A percentile compares a stretch with the other conserved stretches of the same genome.
Evolutionary conservation across 1,140 invertebrate species (phyloP).

Genomic region (Dufourea novaeangliae): DNA sequence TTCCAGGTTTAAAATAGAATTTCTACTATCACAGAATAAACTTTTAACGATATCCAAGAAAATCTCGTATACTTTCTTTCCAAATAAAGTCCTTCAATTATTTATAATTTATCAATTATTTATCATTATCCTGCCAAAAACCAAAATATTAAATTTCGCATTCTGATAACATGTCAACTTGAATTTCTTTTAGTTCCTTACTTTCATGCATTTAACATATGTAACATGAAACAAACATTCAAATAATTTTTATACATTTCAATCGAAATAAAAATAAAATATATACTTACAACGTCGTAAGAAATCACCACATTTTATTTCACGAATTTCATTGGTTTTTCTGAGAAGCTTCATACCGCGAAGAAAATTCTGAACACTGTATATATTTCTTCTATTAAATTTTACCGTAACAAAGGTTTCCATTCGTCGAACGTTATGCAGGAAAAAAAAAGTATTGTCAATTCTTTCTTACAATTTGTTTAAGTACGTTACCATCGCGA

Average conservation of each 20-base stretch:
- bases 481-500: conserved; percentile 26
- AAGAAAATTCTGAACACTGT: background rate
- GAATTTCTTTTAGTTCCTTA: background rate
- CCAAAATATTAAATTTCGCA: too few species aligned
- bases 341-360: background rate
- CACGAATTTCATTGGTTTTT: too few species aligned
- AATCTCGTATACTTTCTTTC: background rate
- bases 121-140: too few species aligned
- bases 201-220: too few species aligned
- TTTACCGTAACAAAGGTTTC: conserved; percentile 18
- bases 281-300: too few species aligned
- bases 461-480: conserved; percentile 47
- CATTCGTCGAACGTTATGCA: conserved; percentile 51
- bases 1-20: conserved; percentile 51
- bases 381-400: background rate
- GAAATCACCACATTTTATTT: too few species aligned
- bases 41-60: conserved; percentile 4
- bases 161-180: too few species aligned
- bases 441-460: conserved; percentile 22
- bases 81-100: background rate
- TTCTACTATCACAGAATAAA: conserved; percentile 16
- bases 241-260: too few species aligned
- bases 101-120: background rate
- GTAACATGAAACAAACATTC: too few species aligned
- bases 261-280: too few species aligned